phyloP scores from a whole-genome alignment of 1,140 invertebrate genomes.

The Sarcophaga peregrina region DNA sequence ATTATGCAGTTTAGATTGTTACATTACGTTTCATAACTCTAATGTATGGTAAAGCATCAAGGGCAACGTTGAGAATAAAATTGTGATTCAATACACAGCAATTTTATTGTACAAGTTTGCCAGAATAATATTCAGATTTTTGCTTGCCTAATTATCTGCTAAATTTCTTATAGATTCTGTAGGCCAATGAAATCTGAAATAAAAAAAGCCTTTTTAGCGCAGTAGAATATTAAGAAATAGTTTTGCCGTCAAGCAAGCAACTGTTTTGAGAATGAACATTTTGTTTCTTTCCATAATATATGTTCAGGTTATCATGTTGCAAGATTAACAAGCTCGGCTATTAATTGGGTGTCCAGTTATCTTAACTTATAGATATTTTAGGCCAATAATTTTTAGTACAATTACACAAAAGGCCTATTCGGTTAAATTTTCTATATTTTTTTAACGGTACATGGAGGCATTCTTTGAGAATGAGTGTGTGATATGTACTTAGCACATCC shows the following conservation, averaged over 20 bases:
- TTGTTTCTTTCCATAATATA: background rate
- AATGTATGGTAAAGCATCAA: slow-evolving; percentile 4
- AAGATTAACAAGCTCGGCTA: slow-evolving; percentile 14
- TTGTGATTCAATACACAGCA: slow-evolving; percentile 30
- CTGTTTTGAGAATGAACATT: background rate
- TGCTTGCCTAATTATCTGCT: slow-evolving; percentile 60
- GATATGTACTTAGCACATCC: slow-evolving; percentile 45
- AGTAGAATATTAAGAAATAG: no score
- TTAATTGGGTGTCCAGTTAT: slow-evolving; percentile 20
- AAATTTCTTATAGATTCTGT: slow-evolving; percentile 46
- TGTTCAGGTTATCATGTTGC: slow-evolving; percentile 4
- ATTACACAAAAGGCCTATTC: background rate
- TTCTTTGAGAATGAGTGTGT: background rate
- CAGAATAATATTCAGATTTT: slow-evolving; percentile 59
- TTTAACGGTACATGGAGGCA: background rate
- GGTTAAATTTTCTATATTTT: no score
- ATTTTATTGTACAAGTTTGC: slow-evolving; percentile 58
- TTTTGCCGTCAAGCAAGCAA: background rate
- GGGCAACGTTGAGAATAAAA: background rate
- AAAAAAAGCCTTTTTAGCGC: slow-evolving; percentile 28
- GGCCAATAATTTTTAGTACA: slow-evolving; percentile 47
- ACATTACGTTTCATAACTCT: slow-evolving; percentile 18
- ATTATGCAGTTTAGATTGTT: no score
- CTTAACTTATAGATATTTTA: slow-evolving; percentile 39
- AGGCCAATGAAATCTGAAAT: slow-evolving; percentile 64